Conservation (phyloP, 1,140 invertebrate genomes). For the Harlomillsia oculata region DNA sequence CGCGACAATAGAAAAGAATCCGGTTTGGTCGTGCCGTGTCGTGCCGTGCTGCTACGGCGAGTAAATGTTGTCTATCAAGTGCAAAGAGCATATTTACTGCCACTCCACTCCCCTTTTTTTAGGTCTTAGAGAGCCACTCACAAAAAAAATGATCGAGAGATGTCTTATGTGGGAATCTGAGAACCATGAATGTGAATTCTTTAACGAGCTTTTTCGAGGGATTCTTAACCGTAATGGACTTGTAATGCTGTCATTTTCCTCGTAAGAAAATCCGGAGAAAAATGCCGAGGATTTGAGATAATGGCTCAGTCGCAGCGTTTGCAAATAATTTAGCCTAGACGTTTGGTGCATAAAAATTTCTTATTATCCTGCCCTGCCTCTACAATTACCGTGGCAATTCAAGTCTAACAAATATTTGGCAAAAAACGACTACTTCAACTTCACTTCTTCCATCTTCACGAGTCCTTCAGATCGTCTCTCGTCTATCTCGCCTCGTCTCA, state of each 20-base stretch:
- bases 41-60: background rate
- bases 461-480: background rate
- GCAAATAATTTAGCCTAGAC: slow-evolving; percentile 35
- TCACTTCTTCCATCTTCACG: too few relatives aligned
- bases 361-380: slow-evolving; percentile 31
- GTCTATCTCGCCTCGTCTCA: background rate
- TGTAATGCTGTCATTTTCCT: slow-evolving; percentile 36
- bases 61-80: slow-evolving; percentile 14
- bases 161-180: slow-evolving; percentile 28
- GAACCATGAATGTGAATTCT: slow-evolving; percentile 37
- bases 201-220: slow-evolving; percentile 34
- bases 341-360: slow-evolving; percentile 36
- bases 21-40: background rate
- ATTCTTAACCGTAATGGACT: slow-evolving; percentile 36
- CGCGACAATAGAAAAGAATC: background rate
- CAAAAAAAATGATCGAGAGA: slow-evolving; percentile 30
- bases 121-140: slow-evolving; percentile 27
- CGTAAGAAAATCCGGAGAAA: slow-evolving; percentile 33
- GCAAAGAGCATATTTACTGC: slow-evolving; percentile 31
- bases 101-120: slow-evolving; percentile 29
- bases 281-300: slow-evolving; percentile 34
- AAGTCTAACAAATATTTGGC: slow-evolving; percentile 14
- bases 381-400: slow-evolving; percentile 17
- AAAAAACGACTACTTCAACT: too few relatives aligned
- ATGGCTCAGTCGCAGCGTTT: slow-evolving; percentile 34